A percentile compares a stretch with the other conserved stretches of the same genome.
Conservation (phyloP, 2,113 vertebrate genomes). For the Irena cyanogastra region DNA sequence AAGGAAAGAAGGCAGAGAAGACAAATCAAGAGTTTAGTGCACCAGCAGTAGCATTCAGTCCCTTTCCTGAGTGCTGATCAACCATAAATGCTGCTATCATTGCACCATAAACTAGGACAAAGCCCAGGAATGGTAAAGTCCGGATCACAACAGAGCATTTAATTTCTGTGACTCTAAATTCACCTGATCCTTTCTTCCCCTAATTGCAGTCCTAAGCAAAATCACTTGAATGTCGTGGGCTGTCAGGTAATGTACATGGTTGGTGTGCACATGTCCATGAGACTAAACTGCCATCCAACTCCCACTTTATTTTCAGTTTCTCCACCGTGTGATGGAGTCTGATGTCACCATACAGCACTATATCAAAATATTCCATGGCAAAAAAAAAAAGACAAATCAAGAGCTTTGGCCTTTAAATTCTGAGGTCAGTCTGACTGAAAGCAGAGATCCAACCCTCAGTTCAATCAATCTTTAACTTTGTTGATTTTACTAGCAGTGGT, state of each 20-base stretch:
- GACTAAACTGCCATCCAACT: background rate
- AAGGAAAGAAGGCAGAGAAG: background rate
- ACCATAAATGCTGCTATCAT: background rate
- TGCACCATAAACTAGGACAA: background rate
- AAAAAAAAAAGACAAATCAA: background rate
- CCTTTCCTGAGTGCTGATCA: background rate
- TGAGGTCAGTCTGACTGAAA: background rate
- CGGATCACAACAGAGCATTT: background rate
- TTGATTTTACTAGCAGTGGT: background rate
- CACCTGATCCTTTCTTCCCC: background rate
- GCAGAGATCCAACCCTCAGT: background rate
- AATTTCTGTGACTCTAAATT: background rate
- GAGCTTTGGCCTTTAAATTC: background rate
- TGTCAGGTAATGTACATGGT: background rate
- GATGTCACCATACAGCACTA: background rate
- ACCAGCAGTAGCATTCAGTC: background rate
- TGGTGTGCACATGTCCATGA: rapidly evolving
- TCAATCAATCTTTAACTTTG: background rate
- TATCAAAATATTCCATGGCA: background rate
- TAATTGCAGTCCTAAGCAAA: background rate
- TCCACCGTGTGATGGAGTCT: background rate
- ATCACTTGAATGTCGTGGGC: background rate
- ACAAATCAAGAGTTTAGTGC: too few relatives aligned
- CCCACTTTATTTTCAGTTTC: background rate
- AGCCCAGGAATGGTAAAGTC: background rate